Conservation (phyloP, 2,113 vertebrate genomes). For the Cervus canadensis region DNA sequence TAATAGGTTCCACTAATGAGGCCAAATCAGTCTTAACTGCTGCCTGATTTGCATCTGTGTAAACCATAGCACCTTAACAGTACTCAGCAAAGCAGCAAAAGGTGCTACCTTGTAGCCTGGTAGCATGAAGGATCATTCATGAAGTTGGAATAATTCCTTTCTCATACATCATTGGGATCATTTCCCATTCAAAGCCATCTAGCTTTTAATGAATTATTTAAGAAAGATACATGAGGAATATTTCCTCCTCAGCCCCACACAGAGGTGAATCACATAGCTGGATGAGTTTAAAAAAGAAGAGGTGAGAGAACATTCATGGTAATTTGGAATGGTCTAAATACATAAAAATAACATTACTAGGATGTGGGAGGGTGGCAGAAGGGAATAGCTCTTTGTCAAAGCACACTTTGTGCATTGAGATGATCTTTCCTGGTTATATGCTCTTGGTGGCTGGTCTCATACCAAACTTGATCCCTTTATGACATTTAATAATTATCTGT, state of each 20-base stretch:
- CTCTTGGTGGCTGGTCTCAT: not conserved
- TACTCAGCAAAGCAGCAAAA: not conserved
- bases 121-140: conserved; percentile 46
- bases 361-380: not conserved
- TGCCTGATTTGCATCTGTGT: not conserved
- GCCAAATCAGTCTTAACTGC: not conserved
- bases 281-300: conserved; percentile 26
- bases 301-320: conserved; percentile 28
- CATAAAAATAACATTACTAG: not conserved
- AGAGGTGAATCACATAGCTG: not conserved
- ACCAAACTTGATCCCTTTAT: not conserved
- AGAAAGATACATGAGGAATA: not conserved
- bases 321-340: conserved; percentile 29
- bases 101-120: not conserved
- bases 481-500: not conserved
- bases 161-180: not conserved
- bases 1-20: not conserved
- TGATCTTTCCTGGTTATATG: conserved; percentile 11
- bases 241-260: not conserved
- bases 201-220: not conserved
- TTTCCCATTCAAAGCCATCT: conserved; percentile 8
- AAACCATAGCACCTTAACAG: not conserved
- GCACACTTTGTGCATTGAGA: conserved; percentile 31
- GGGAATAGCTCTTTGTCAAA: conserved; percentile 47
- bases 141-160: not conserved